A percentile compares a stretch with the other conserved stretches of the same genome.
Conservation (phyloP, 2,113 vertebrate species). For the Lasiurus borealis region DNA sequence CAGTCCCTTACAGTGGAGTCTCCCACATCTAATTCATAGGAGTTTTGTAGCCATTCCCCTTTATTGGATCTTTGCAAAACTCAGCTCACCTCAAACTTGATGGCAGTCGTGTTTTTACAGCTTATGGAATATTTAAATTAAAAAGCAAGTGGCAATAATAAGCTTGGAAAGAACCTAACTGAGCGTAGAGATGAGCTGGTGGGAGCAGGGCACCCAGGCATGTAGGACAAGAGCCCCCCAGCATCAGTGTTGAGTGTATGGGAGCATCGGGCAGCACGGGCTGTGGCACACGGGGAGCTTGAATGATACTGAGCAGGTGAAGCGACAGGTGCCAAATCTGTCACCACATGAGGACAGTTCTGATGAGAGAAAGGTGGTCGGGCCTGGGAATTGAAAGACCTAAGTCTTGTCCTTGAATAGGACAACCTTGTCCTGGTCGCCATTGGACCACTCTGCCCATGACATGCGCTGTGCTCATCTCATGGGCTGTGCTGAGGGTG, state of each 20-base stretch:
- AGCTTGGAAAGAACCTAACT: background rate
- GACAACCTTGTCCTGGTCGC: background rate
- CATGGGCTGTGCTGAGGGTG: background rate
- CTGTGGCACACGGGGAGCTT: rapidly evolving
- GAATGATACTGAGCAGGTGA: rapidly evolving
- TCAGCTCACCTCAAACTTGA: background rate
- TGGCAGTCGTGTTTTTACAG: background rate
- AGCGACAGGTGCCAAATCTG: background rate
- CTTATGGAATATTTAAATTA: background rate
- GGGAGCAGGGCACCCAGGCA: background rate
- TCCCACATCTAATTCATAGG: background rate
- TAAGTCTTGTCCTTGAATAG: background rate
- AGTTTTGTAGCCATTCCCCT: background rate
- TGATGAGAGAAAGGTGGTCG: background rate
- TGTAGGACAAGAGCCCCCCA: background rate
- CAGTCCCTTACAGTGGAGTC: background rate
- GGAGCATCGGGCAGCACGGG: rapidly evolving
- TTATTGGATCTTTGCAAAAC: background rate
- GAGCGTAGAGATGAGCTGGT: background rate
- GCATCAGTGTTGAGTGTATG: rapidly evolving
- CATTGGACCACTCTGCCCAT: background rate
- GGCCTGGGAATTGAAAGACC: background rate
- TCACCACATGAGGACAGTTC: background rate
- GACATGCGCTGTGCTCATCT: background rate
- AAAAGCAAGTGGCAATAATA: background rate